Evolutionary conservation across 2,797 vertebrate species (phyloP).

Genomic region (Glyptemys insculpta): DNA sequence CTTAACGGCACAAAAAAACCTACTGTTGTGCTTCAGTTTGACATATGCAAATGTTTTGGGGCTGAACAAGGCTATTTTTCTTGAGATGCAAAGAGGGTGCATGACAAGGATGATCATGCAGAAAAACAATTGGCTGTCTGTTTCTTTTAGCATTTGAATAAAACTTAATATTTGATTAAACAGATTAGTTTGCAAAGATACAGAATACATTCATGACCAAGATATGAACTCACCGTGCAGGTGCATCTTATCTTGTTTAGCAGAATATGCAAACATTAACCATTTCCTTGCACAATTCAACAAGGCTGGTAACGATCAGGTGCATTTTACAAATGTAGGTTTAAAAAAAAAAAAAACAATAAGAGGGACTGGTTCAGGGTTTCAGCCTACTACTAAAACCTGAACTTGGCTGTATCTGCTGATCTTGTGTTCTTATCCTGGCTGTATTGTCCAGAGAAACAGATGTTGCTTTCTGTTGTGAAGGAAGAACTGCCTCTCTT

Average conservation of each 20-base stretch:
- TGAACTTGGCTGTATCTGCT: constrained; percentile 60
- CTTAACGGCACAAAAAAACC: constrained; percentile 70
- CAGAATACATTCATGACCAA: constrained; percentile 74
- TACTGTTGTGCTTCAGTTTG: constrained; percentile 77
- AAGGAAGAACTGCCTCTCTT: constrained; percentile 67
- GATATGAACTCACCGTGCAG: constrained; percentile 77
- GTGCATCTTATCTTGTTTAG: constrained; percentile 77
- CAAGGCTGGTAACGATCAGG: constrained; percentile 6
- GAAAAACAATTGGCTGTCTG: constrained; percentile 86
- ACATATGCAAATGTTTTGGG: constrained; percentile 86
- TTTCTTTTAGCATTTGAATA: constrained; percentile 90
- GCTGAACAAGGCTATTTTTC: constrained; percentile 86
- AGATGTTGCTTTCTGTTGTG: constrained; percentile 70
- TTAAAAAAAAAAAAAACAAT: constrained; percentile 77
- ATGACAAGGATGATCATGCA: constrained; percentile 84
- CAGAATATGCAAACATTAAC: constrained; percentile 61
- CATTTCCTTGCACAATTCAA: constrained; percentile 65
- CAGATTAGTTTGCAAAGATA: constrained; percentile 87
- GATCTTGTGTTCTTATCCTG: constrained; percentile 65
- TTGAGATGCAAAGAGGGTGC: constrained; percentile 90
- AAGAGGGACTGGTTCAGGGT: neutral
- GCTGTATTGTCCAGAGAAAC: constrained; percentile 69
- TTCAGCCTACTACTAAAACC: constrained; percentile 57
- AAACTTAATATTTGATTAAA: constrained; percentile 92
- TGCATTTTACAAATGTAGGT: constrained; percentile 77